Base-by-base conservation (phyloP, 2,888 invertebrate genomes). In the Eilema griseolum region DNA sequence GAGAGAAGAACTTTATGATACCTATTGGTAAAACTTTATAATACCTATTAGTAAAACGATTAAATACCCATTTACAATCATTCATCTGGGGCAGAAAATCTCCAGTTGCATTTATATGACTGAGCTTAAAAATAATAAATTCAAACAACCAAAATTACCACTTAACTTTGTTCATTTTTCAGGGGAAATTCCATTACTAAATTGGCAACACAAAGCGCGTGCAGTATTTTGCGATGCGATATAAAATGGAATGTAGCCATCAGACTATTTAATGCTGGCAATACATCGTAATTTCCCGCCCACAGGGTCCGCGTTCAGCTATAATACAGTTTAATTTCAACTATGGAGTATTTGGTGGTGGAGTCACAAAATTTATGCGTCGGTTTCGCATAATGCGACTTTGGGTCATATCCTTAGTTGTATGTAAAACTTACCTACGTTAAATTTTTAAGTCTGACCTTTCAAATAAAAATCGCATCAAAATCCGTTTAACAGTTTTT, bases 231-330 rank as follows among this genome's bases (percentile, higher is more conserved):
- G 64, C 64, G 68, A 69, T 72, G 33, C 65, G 70, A 71, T 71
- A 73, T 72, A 69, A 80, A 75, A 70, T 62, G 69, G 28, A 74
- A 77, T 74, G 61, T 41, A 74, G 75, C 73, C 41, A 77, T 83
- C 74, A 78, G 73, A 76, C 73, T 57, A 60, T 62, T 75, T 77
- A 75, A 79, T 79, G 71, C 67, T 31, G 26, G 74, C 70, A 59
- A 76, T 82, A 83, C 64, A 76, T 82, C 24, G 70, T 69, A 31
- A 56, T 28, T 16, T 65, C 20, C 72, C 73, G 71, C 79, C 78
- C 75, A 76, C 67, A 33, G 31, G 26, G 61, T 28, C 33, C 61
- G 66, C 56, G 71, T 61, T 64, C 23, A 20, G n/a, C 26, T 56
- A 14, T 12, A 56, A 24, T 46, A 52, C 31, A 28, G n/a, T 64